A percentile compares a stretch with the other conserved stretches of the same genome.
Evolutionary conservation across 2,113 vertebrate genomes (phyloP).

Genomic region (Numida meleagris): DNA sequence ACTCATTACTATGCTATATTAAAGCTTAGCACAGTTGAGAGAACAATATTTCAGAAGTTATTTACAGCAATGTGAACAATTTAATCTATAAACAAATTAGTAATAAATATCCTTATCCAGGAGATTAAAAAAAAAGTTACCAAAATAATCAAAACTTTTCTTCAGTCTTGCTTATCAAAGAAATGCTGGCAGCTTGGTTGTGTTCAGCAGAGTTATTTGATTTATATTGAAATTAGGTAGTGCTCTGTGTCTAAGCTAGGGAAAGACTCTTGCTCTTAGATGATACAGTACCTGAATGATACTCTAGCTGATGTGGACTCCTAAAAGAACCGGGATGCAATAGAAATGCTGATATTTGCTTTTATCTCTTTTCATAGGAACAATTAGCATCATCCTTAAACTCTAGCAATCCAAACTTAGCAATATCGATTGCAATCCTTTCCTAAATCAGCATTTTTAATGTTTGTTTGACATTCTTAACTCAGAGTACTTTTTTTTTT

Average conservation of each 20-base stretch:
- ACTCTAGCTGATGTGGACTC: neutral
- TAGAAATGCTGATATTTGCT: neutral
- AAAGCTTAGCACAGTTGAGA: conserved; percentile 62
- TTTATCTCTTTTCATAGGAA: neutral
- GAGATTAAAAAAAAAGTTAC: conserved; percentile 46
- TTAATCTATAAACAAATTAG: conserved; percentile 69
- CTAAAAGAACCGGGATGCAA: neutral
- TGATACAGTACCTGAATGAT: neutral
- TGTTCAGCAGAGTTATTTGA: neutral
- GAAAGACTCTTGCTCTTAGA: neutral
- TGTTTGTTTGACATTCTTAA: neutral
- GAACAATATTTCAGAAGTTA: conserved; percentile 69
- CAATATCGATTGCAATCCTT: neutral
- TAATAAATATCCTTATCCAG: conserved; percentile 55
- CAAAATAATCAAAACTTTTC: conserved; percentile 42
- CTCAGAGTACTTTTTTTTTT: neutral
- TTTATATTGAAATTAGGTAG: conserved; percentile 6
- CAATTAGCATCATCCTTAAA: neutral
- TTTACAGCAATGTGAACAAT: conserved; percentile 71
- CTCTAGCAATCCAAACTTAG: neutral
- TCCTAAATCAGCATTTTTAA: neutral
- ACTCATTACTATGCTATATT: conserved; percentile 64
- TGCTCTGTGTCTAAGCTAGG: neutral
- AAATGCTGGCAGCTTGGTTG: neutral
- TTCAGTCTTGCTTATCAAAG: neutral